Percentiles rank a stretch among this genome's conserved stretches.
These are phyloP conservation scores for Leptarthrus brevirostris DNA, from an alignment of 2,888 invertebrate species.

Conservation along the genomic window DNA sequence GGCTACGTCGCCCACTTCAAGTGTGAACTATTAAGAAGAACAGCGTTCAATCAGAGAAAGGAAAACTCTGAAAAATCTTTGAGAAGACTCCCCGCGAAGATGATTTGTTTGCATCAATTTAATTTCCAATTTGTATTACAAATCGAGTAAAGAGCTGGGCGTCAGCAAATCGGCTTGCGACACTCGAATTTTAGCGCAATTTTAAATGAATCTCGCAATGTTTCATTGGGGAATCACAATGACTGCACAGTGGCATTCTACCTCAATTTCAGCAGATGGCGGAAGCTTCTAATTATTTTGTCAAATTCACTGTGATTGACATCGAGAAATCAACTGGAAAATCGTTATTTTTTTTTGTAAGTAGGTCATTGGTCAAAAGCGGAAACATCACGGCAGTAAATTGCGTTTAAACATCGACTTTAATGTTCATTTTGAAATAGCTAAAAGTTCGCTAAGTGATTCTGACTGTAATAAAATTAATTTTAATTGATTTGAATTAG, in stretches of 20 bases:
- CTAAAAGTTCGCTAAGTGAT: not conserved
- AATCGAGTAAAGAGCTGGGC: conserved; percentile 1
- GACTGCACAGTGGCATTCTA: not conserved
- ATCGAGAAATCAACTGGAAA: conserved; percentile 48
- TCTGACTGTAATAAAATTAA: conserved; percentile 28
- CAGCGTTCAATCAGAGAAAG: not conserved
- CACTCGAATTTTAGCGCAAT: not conserved
- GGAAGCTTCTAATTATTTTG: conserved; percentile 45
- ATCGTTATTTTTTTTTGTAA: conserved; percentile 27
- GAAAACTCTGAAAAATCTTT: not conserved
- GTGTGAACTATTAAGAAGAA: conserved; percentile 8
- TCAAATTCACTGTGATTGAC: conserved; percentile 46
- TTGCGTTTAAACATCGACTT: conserved; percentile 11
- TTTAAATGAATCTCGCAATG: not conserved
- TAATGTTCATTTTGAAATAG: conserved; percentile 33
- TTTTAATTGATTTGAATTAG: conserved; percentile 22
- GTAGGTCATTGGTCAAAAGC: conserved; percentile 39
- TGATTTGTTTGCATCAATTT: not conserved
- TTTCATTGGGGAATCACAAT: conserved; percentile 29
- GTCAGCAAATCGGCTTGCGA: conserved; percentile 12
- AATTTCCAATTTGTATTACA: conserved; percentile 36
- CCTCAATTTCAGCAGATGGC: conserved; percentile 25
- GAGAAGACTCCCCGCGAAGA: conserved; percentile 30
- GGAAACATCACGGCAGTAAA: conserved; percentile 37
- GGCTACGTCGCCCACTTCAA: conserved; percentile 29